These are phyloP conservation scores for Congeria kusceri DNA, from an alignment of 2,888 invertebrate species.

Conservation along the genomic window DNA sequence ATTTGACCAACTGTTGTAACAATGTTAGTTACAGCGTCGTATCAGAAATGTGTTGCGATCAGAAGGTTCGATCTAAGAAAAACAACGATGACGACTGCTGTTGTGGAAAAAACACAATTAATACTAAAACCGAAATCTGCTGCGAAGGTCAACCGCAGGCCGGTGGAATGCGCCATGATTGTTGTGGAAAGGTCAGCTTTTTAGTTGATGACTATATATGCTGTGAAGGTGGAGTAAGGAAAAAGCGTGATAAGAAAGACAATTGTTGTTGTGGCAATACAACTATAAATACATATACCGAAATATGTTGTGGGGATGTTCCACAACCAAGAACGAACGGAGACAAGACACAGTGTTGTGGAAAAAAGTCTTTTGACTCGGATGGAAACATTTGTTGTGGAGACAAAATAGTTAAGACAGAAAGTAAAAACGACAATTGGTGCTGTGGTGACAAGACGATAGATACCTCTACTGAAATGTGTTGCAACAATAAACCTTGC, in stretches of 20 bases:
- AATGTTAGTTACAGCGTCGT: conserved; percentile 31
- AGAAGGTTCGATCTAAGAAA: conserved; percentile 30
- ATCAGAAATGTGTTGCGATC: conserved; percentile 42
- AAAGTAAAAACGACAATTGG: conserved; percentile 23
- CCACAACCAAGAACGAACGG: conserved; percentile 23
- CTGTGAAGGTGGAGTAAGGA: conserved; percentile 7
- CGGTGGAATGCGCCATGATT: conserved; percentile 5
- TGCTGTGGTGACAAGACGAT: conserved; percentile 44
- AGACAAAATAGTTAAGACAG: conserved; percentile 18
- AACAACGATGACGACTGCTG: conserved; percentile 42
- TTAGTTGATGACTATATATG: background rate
- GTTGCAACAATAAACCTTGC: conserved; percentile 27
- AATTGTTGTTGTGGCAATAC: conserved; percentile 40
- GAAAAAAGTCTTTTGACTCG: conserved; percentile 18
- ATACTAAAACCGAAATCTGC: conserved; percentile 41
- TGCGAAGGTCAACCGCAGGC: conserved; percentile 30
- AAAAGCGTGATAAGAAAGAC: conserved; percentile 10
- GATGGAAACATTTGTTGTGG: conserved; percentile 24
- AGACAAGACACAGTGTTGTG: conserved; percentile 31
- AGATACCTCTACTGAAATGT: conserved; percentile 27
- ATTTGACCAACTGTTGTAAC: conserved; percentile 43
- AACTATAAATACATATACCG: conserved; percentile 23
- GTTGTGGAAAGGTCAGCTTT: conserved; percentile 1
- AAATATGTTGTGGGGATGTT: conserved; percentile 33
- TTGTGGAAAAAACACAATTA: conserved; percentile 34